Base-by-base conservation (phyloP, 2,888 invertebrate species). In the Neuroscelio doddi region DNA sequence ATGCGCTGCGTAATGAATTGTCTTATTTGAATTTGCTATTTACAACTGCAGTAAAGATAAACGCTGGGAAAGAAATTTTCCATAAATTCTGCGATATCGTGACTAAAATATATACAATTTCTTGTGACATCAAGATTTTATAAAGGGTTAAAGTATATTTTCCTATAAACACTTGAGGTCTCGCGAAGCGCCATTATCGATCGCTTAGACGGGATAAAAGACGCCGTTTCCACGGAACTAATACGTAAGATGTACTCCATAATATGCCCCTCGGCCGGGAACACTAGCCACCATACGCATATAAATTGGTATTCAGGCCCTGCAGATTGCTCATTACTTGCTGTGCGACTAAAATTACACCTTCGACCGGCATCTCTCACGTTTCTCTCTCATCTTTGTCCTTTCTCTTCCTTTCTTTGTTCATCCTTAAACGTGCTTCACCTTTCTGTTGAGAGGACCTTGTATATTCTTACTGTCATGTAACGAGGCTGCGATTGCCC, bases 301-400 rank as follows among this genome's bases (percentile, higher is more conserved):
- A 57, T 73, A 77, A 77, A 80, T 80, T 77, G 75, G 71, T 73
- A 74, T 75, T 78, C 77, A 72, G 75, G 65, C 67, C 71, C 57
- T 44, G 74, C 72, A 74, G 77, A 79, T 80, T 75, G 74, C 76
- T 79, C 77, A 76, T 80, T 79, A 78, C 76, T 80, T 70, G 72
- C 70, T 69, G 63, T 59, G 64, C 69, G 68, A 69, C 62, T 75
- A 69, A 79, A 80, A 80, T 80, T 80, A 76, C 75, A 80, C 72
- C 77, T 75, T 70, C 65, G 64, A 71, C 58, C 64, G 69, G 73
- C 73, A 66, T 74, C 73, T 76, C 78, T 76, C 79, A 75, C 79
- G 79, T 76, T 77, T 73, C 53, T 78, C 78, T 76, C 77, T 73
- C 56, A 42, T 47, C 44, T 56, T 32, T 51, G 42, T 39, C 57